Evolutionary conservation across 2,797 vertebrate species (phyloP).

Genomic region (Hippoglossus hippoglossus): DNA sequence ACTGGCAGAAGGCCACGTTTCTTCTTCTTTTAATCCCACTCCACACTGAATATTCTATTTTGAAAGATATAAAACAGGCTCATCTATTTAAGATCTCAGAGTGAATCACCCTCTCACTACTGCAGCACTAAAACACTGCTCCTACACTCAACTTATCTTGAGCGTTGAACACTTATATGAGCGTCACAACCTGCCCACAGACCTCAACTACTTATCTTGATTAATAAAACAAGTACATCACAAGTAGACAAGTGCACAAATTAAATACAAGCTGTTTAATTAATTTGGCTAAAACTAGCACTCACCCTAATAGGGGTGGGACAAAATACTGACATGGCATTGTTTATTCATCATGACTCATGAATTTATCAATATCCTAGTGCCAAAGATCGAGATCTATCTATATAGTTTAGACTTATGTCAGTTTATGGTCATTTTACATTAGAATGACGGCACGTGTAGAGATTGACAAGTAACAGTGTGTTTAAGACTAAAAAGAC

Average conservation of each 20-base stretch:
- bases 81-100: background rate
- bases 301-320: no score
- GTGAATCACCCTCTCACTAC: background rate
- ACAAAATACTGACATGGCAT: no score
- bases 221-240: background rate
- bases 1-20: slow-evolving; percentile 10
- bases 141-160: background rate
- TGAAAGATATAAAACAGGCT: background rate
- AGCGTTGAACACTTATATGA: background rate
- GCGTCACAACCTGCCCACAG: background rate
- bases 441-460: no score
- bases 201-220: background rate
- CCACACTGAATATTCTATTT: slow-evolving; percentile 3
- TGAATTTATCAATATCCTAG: no score
- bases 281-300: background rate
- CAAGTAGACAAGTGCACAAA: background rate
- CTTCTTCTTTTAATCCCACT: background rate
- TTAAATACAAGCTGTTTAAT: background rate
- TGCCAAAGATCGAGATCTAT: no score
- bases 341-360: no score
- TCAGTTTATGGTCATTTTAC: no score
- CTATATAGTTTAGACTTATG: no score
- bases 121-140: slow-evolving; percentile 1
- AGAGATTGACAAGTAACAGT: no score
- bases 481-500: no score